These are phyloP conservation scores for Drosophila bipectinata DNA, from an alignment of 1,140 invertebrate species.

Conservation along the genomic window DNA sequence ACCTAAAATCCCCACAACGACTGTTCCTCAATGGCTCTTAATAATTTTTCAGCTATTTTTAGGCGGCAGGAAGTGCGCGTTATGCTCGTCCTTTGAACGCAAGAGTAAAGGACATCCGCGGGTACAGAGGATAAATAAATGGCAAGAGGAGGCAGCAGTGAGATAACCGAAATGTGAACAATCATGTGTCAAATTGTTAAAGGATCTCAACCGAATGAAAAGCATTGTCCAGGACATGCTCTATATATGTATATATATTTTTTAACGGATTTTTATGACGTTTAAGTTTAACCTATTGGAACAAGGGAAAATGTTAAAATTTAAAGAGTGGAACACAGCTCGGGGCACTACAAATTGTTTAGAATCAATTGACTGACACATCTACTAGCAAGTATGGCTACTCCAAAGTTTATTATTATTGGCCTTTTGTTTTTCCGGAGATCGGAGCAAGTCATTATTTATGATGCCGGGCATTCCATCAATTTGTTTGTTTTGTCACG, in stretches of 20 bases:
- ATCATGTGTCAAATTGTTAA: conserved; percentile 43
- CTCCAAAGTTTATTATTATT: conserved; percentile 24
- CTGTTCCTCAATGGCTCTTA: conserved; percentile 26
- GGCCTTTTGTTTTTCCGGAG: conserved; percentile 28
- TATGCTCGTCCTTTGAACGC: conserved; percentile 53
- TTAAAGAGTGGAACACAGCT: background rate
- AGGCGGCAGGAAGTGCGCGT: conserved; percentile 61
- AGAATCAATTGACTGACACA: conserved; percentile 18
- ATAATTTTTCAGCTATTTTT: conserved; percentile 70
- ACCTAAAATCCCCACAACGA: background rate
- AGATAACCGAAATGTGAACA: conserved; percentile 51
- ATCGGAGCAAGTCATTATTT: conserved; percentile 56
- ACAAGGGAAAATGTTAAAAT: background rate
- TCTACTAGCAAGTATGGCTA: background rate
- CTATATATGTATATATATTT: conserved; percentile 19
- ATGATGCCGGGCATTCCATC: conserved; percentile 59
- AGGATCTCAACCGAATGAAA: conserved; percentile 20
- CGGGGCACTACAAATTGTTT: background rate
- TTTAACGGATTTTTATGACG: conserved; percentile 23
- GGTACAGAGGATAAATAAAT: conserved; percentile 7
- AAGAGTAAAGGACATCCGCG: background rate
- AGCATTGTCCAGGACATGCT: conserved; percentile 17
- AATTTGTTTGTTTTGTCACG: conserved; percentile 71
- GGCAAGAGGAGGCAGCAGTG: conserved; percentile 18
- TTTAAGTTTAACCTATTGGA: background rate